These are phyloP conservation scores for Marcusenius ussheri DNA, from an alignment of 2,113 vertebrate species.

Conservation along the genomic window DNA sequence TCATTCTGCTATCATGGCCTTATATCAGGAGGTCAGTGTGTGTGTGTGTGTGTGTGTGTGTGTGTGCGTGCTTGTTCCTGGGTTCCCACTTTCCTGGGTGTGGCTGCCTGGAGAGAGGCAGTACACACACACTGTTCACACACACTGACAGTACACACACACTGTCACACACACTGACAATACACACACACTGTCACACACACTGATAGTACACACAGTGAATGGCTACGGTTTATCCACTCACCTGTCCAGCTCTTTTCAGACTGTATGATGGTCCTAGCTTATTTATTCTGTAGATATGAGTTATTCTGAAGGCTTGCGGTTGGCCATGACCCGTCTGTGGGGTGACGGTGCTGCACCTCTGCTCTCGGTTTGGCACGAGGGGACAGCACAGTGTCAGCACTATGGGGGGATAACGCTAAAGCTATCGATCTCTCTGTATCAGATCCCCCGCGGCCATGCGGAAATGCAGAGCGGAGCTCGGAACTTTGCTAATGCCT, in stretches of 20 bases:
- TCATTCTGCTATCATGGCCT: neutral
- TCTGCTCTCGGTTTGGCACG: neutral
- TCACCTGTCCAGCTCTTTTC: neutral
- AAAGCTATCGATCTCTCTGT: conserved; percentile 4
- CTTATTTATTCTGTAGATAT: neutral
- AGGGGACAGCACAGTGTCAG: neutral
- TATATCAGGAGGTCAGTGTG: neutral
- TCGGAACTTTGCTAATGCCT: neutral
- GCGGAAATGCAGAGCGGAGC: neutral
- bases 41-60: neutral
- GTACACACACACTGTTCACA: neutral
- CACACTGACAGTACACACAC: neutral
- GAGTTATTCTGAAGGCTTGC: neutral
- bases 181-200: neutral
- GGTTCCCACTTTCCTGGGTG: neutral
- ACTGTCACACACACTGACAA: neutral
- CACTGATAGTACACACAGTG: neutral
- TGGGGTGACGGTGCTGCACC: neutral
- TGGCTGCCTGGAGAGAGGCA: neutral
- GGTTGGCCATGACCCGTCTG: neutral
- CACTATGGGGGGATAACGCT: neutral
- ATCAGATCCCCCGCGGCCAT: neutral
- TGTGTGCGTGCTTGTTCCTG: neutral
- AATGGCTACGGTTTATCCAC: neutral
- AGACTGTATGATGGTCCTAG: neutral